Evolutionary conservation across 2,113 vertebrate genomes (phyloP), one percentile per base, ranked within the genome.

Genomic region (Bubo blakistoni): DNA sequence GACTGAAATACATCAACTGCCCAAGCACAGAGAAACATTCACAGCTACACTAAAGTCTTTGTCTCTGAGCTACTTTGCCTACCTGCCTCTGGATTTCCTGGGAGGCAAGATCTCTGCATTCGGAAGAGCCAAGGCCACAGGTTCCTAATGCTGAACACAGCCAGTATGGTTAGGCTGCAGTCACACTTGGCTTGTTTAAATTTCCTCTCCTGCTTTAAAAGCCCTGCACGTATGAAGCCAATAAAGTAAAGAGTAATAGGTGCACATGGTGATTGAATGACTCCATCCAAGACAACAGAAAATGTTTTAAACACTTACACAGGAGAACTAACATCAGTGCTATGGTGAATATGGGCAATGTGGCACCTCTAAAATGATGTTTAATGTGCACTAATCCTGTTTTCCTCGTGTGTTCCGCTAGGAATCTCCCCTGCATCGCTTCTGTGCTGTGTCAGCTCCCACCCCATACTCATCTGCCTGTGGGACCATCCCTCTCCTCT

Each of bases 271-370:
- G 49, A 59, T 13, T 12, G 46, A 79, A 22, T 1, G 1, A 42
- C 51, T 74, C 86, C 57, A 29, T 5, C 17, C 36, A 17, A 70
- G 29, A n/a, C 65, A 38, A 16, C 6, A n/a, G 29, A 65, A 57
- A 77, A n/a, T 1, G 4, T 13, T 47, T 25, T 5, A 2, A 81
- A 61, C 19, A 1, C 30, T 71, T 5, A 34, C 29, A 36, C 1
- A 26, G 74, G 24, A 54, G 29, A 61, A n/a, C 1, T 2, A 32
- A 12, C 3, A 10, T 4, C 74, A 36, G 51, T 6, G 26, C 61
- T 27, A 66, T 30, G 51, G 59, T 40, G 36, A 57, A 40, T 0
- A 12, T 0, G 16, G 57, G 40, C 52, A 47, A 30, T 0, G 20
- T 10, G 70, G 65, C 44, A 55, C 30, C 76, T 59, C 42, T n/a